These are phyloP conservation scores for Adoxophyes honmai DNA, from an alignment of 1,140 invertebrate genomes.

Conservation along the genomic window DNA sequence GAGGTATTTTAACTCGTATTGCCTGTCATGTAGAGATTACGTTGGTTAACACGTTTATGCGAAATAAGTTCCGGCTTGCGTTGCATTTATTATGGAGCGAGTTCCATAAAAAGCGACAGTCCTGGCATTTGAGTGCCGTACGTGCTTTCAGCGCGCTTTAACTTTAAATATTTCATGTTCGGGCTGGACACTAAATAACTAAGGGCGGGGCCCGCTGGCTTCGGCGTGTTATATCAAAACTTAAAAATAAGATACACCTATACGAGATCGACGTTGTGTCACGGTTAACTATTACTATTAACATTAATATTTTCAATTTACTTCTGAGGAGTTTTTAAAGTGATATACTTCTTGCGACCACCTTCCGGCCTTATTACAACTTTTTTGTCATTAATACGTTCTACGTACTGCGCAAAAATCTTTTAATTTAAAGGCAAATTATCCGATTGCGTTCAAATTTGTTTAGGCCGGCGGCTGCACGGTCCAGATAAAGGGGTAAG, in stretches of 20 bases:
- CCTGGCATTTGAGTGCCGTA: constrained; percentile 28
- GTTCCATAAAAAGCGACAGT: constrained; percentile 28
- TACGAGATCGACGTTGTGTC: no score
- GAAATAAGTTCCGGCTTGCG: neutral
- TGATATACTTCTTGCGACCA: no score
- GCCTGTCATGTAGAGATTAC: no score
- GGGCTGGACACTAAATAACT: constrained; percentile 32
- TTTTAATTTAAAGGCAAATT: constrained; percentile 32
- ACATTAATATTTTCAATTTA: no score
- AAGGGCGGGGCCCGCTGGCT: neutral
- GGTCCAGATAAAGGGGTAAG: constrained; percentile 35
- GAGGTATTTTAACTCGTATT: no score
- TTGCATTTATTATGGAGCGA: constrained; percentile 28
- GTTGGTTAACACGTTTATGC: neutral
- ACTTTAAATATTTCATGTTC: constrained; percentile 42
- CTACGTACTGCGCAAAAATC: neutral
- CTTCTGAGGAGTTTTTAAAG: no score
- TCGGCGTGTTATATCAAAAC: no score
- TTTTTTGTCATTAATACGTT: no score
- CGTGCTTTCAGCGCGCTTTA: constrained; percentile 31
- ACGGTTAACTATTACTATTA: no score
- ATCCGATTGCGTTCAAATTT: constrained; percentile 37
- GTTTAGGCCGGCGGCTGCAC: constrained; percentile 39
- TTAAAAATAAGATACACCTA: no score
- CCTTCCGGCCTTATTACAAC: no score